Conservation (phyloP, 2,888 invertebrate species). For the Drosophila suboccidentalis region DNA sequence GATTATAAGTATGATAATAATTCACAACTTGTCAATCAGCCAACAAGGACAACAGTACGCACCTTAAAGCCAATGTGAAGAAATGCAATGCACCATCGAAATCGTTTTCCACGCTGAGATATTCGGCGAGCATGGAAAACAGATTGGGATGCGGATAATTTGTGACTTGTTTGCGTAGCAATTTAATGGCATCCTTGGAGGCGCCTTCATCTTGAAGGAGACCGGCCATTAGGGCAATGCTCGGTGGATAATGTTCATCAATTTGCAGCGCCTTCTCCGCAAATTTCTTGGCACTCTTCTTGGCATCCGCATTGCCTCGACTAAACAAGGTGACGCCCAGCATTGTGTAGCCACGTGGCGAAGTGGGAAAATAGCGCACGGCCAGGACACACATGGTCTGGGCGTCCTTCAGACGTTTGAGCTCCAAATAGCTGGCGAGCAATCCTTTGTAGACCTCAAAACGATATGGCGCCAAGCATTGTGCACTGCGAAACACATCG, state of each 20-base stretch:
- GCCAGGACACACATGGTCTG: slow-evolving; percentile 90
- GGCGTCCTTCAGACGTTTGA: slow-evolving; percentile 90
- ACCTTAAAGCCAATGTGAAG: slow-evolving; percentile 84
- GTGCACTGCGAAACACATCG: slow-evolving; percentile 77
- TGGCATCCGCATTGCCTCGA: slow-evolving; percentile 87
- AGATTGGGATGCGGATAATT: slow-evolving; percentile 82
- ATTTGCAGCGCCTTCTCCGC: slow-evolving; percentile 90
- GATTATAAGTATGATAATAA: too few relatives aligned
- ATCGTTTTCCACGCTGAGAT: slow-evolving; percentile 80
- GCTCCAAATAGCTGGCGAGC: slow-evolving; percentile 90
- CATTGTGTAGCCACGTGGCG: slow-evolving; percentile 90
- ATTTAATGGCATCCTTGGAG: slow-evolving; percentile 89
- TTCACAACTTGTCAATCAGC: neutral
- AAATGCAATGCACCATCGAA: slow-evolving; percentile 83
- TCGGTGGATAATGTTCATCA: slow-evolving; percentile 90
- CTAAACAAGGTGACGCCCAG: slow-evolving; percentile 90
- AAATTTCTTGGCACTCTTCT: slow-evolving; percentile 88
- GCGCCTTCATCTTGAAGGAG: slow-evolving; percentile 89
- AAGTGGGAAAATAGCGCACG: slow-evolving; percentile 90
- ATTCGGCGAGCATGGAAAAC: slow-evolving; percentile 83
- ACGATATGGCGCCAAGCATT: slow-evolving; percentile 82
- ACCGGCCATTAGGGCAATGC: slow-evolving; percentile 90
- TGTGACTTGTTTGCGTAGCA: slow-evolving; percentile 89
- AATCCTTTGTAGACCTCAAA: slow-evolving; percentile 92
- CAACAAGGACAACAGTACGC: too few relatives aligned